Base-by-base conservation (phyloP, 2,797 vertebrate genomes). In the Apogon talboti region DNA sequence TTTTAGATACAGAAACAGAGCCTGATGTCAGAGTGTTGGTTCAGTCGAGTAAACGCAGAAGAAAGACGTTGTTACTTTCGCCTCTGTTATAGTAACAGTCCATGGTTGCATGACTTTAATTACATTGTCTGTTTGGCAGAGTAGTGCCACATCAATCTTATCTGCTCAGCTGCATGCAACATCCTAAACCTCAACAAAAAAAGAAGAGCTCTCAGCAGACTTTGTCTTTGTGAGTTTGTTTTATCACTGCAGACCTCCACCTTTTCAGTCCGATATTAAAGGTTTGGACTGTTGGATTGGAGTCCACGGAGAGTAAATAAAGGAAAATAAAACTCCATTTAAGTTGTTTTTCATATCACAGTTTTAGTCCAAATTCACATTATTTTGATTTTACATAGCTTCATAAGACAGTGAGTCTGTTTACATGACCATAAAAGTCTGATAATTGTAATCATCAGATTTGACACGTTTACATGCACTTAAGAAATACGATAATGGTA, bases 61-160 rank as follows among this genome's bases (percentile, higher is more conserved):
- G 49, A 68, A 18, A 38, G 30, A 80, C 19, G n/a, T 54, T 55
- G 76, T 55, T 63, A 16, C 71, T 62, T 42, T 58, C 35, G 63
- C 63, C 69, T 73, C 56, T 49, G 74, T 66, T 68, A 56, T 61
- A 73, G 19, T 71, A 73, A 35, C 66, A 70, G 58, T 58, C 66
- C 80, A 82, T 78, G 83, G 77, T 80, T 91, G 86, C 76, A 57
- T 86, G 86, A 85, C 79, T 87, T 89, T 88, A 91, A 89, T 91
- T 85, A 87, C 61, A 84, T 82, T 87, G 79, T 85, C 79, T 80
- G 82, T 89, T 84, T 87, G 81, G 84, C 74, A 65, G 83, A 83
- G 84, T 76, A 49, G 71, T 53, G 68, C 62, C 70, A 85, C 86
- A 86, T 86, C 89, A 86, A 84, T 89, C 85, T 84, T 84, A 81